Conservation (phyloP, 1,140 invertebrate genomes). For the Halesus radiatus region DNA sequence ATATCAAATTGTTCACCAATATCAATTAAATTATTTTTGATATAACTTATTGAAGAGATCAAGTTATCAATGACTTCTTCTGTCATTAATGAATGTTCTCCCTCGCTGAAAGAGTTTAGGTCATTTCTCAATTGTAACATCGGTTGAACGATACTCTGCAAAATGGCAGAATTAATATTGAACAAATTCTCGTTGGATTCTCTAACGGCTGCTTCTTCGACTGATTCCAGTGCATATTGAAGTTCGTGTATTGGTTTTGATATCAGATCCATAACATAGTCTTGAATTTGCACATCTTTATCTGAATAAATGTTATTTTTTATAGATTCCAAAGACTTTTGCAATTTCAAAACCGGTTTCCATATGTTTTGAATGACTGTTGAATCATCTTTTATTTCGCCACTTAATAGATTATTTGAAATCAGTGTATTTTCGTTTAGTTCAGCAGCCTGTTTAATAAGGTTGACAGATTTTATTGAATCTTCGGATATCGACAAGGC, state of each 20-base stretch:
- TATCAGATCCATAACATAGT: conserved; percentile 67
- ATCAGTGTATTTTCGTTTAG: conserved; percentile 57
- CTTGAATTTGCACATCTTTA: conserved; percentile 62
- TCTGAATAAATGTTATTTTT: conserved; percentile 65
- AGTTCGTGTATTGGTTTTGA: conserved; percentile 65
- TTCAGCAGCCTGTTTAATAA: conserved; percentile 69
- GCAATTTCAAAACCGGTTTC: conserved; percentile 63
- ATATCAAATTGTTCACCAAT: conserved; percentile 58
- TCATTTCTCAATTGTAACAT: conserved; percentile 68
- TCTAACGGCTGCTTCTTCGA: conserved; percentile 62
- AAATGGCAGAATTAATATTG: conserved; percentile 65
- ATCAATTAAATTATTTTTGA: conserved; percentile 61
- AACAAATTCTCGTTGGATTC: conserved; percentile 68
- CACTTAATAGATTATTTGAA: conserved; percentile 28
- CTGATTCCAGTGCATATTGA: conserved; percentile 63
- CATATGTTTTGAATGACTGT: conserved; percentile 61
- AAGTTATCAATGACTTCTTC: conserved; percentile 60
- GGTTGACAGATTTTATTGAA: conserved; percentile 68
- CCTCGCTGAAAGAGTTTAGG: conserved; percentile 62
- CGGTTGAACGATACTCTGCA: conserved; percentile 68
- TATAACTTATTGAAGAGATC: conserved; percentile 60
- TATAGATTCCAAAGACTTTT: conserved; percentile 65
- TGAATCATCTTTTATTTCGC: conserved; percentile 47
- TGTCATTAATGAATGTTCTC: conserved; percentile 57
- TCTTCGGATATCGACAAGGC: conserved; percentile 69